These are phyloP conservation scores for Rambutsinella grinnellia DNA, from an alignment of 2,888 invertebrate genomes.

Conservation along the genomic window DNA sequence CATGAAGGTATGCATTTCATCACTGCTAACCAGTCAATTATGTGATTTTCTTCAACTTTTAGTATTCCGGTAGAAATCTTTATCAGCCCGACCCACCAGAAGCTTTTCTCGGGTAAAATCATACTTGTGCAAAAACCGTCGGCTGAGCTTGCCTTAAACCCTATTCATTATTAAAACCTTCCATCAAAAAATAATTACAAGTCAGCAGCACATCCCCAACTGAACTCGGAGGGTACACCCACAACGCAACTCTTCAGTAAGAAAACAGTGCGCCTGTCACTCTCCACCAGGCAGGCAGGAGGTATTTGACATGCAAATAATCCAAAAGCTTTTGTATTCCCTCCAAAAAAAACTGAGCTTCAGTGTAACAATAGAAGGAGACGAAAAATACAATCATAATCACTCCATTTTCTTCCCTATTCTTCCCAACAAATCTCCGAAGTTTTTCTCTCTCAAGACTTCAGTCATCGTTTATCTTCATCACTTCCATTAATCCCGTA, in stretches of 20 bases:
- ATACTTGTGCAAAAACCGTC: too few relatives aligned
- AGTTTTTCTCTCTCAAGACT: neutral
- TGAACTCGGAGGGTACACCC: neutral
- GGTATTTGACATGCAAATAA: neutral
- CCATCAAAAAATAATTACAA: neutral
- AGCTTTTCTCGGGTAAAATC: too few relatives aligned
- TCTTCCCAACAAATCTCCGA: neutral
- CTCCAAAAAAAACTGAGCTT: too few relatives aligned
- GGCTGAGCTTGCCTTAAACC: too few relatives aligned
- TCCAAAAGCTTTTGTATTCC: neutral
- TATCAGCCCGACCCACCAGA: too few relatives aligned
- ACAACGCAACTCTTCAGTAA: neutral
- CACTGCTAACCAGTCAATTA: too few relatives aligned
- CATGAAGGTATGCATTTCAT: too few relatives aligned
- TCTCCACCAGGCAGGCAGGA: neutral
- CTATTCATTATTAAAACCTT: neutral
- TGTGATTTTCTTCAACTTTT: too few relatives aligned
- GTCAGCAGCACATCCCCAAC: neutral
- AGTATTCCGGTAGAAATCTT: too few relatives aligned
- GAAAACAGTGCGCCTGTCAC: neutral
- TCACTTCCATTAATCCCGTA: slow-evolving; percentile 31
- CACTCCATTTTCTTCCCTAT: neutral
- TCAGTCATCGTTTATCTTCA: slow-evolving; percentile 16
- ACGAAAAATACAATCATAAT: neutral
- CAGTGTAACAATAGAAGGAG: neutral